Base-by-base conservation (phyloP, 2,888 invertebrate species). In the Anthophora plumipes region DNA sequence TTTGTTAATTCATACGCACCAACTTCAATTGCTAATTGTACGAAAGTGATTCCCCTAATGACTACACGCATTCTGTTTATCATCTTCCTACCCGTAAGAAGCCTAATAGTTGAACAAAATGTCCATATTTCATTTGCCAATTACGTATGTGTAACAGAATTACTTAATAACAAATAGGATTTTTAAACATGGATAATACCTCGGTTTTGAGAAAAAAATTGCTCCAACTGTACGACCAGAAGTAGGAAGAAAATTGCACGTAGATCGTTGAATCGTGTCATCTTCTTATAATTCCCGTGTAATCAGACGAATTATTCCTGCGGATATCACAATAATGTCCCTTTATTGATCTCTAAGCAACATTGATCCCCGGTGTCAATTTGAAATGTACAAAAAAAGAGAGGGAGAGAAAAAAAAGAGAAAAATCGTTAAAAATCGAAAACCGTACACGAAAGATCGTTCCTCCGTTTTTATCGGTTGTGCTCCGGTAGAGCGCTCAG, bases 401-500 rank as follows among this genome's bases (percentile, higher is more conserved):
- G n/a, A n/a, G n/a, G n/a, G n/a, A n/a, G n/a, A n/a, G n/a, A n/a
- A n/a, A n/a, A n/a, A n/a, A n/a, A n/a, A n/a, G n/a, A n/a, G n/a
- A 39, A 31, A 37, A 61, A 39, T 41, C 52, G 31, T n/a, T 25
- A 1, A 8, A 54, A n/a, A 12, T 12, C 41, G 1, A 43, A 11
- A 54, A 52, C 63, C 39, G 61, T 69, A 59, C 50, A 74, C 31
- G 52, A 48, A 31, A 73, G 12, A 46, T 43, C 46, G 60, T 25
- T 31, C 39, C 50, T 37, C 60, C 59, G 31, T 1, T 61, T 74
- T 68, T 22, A 41, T 50, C 50, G 37, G 60, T 43, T 82, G 75
- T 81, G 85, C 74, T 80, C 80, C 43, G 79, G 54, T 48, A 81
- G 76, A 89, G 76, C 83, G 89, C 84, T 85, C 82, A 72, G 70